Percentiles rank a stretch among this genome's conserved stretches.
Evolutionary conservation across 2,888 invertebrate species (phyloP).

Genomic region (Hemaris fuciformis): DNA sequence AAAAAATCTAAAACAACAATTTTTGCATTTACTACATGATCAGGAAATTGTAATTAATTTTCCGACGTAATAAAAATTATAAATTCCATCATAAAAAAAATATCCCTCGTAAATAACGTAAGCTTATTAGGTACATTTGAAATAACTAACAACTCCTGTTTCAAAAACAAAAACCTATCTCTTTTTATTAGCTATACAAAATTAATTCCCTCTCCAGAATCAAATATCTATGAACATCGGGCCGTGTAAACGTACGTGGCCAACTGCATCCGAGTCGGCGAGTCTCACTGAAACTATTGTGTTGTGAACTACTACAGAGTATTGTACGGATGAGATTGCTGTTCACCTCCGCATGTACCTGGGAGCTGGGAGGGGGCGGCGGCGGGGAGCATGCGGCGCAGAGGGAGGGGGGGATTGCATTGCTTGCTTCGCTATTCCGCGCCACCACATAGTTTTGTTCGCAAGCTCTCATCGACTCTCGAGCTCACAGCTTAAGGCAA

Average conservation of each 20-base stretch:
- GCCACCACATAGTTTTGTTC: conserved; percentile 74
- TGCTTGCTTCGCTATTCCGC: conserved; percentile 60
- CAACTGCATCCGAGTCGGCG: conserved; percentile 30
- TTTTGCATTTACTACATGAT: no score
- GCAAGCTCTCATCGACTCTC: conserved; percentile 64
- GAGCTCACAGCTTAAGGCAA: conserved; percentile 61
- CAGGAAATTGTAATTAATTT: no score
- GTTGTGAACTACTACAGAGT: conserved; percentile 45
- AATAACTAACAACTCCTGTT: no score
- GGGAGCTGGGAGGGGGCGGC: conserved; percentile 35
- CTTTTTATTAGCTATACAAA: neutral
- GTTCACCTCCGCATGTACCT: conserved; percentile 59
- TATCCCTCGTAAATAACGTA: no score
- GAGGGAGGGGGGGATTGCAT: conserved; percentile 35
- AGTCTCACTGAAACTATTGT: conserved; percentile 50
- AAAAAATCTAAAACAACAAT: no score
- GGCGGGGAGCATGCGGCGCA: conserved; percentile 24
- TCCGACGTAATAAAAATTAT: no score
- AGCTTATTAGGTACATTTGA: no score
- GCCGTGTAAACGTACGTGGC: conserved; percentile 14
- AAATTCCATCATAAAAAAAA: no score
- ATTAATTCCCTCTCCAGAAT: conserved; percentile 10
- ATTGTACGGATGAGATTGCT: conserved; percentile 66
- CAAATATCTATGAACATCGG: conserved; percentile 15
- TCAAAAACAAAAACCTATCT: neutral